Evolutionary conservation across 2,113 vertebrate species (phyloP).

Genomic region (Rhynchomys soricoides): DNA sequence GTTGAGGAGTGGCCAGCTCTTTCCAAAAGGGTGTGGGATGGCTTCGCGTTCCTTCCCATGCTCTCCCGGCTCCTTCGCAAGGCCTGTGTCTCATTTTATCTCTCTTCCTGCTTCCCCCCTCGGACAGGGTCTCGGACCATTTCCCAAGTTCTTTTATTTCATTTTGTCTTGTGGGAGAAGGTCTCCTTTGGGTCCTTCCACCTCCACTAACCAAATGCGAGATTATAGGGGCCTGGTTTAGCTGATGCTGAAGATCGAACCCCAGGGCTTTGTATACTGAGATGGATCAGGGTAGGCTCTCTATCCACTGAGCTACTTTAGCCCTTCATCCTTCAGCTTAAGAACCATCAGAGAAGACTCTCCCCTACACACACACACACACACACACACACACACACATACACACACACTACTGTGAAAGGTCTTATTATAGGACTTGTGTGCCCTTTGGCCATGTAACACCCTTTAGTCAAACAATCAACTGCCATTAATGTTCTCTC

Average conservation of each 20-base stretch:
- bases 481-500: neutral
- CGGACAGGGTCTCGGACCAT: neutral
- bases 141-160: neutral
- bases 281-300: neutral
- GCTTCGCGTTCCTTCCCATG: accelerated
- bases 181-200: neutral
- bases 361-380: neutral
- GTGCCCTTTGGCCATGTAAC: neutral
- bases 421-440: neutral
- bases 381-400: neutral
- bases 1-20: neutral
- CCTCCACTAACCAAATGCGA: neutral
- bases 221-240: neutral
- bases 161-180: neutral
- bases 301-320: neutral
- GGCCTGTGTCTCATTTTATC: neutral
- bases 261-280: neutral
- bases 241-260: neutral
- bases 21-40: neutral
- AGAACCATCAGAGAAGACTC: neutral
- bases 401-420: neutral
- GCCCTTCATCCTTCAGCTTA: neutral
- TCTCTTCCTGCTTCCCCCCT: neutral
- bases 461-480: neutral
- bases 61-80: neutral